phyloP scores from a whole-genome alignment of 2,797 vertebrate species.

The Otus scops region DNA sequence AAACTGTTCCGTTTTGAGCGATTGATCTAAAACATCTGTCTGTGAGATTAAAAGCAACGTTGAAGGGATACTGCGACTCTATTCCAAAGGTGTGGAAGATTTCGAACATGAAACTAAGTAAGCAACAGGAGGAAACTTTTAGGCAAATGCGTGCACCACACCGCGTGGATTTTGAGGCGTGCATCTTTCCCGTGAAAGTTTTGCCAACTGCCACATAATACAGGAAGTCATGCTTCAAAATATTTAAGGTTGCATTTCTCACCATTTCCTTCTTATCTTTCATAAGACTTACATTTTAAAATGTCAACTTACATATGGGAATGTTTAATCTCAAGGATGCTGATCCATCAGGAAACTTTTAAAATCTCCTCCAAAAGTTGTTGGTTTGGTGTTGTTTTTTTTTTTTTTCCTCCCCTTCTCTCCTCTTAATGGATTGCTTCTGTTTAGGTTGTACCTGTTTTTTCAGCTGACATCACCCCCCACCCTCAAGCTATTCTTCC shows the following conservation, averaged over 20 bases:
- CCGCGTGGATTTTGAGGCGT: background rate
- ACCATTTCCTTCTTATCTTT: constrained; percentile 77
- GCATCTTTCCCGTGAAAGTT: constrained; percentile 48
- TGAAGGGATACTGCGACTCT: background rate
- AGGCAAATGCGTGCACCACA: background rate
- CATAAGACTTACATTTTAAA: constrained; percentile 72
- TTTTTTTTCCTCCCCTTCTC: background rate
- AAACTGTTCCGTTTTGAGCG: constrained; percentile 63
- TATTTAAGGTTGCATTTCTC: constrained; percentile 78
- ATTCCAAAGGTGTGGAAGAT: constrained; percentile 30
- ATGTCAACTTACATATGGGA: constrained; percentile 72
- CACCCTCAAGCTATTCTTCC: background rate
- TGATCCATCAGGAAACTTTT: constrained; percentile 61
- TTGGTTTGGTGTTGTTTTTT: background rate
- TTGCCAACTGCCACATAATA: constrained; percentile 71
- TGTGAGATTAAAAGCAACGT: constrained; percentile 41
- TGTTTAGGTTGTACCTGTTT: constrained; percentile 7
- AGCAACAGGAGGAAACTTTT: constrained; percentile 36
- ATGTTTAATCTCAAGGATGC: constrained; percentile 72
- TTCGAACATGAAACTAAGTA: background rate
- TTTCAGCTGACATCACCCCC: background rate
- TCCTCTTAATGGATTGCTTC: background rate
- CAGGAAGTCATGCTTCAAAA: constrained; percentile 75
- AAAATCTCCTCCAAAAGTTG: constrained; percentile 40
- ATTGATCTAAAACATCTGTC: constrained; percentile 70